These are phyloP conservation scores for Sarcophilus harrisii DNA, from an alignment of 2,797 vertebrate species.

Conservation along the genomic window DNA sequence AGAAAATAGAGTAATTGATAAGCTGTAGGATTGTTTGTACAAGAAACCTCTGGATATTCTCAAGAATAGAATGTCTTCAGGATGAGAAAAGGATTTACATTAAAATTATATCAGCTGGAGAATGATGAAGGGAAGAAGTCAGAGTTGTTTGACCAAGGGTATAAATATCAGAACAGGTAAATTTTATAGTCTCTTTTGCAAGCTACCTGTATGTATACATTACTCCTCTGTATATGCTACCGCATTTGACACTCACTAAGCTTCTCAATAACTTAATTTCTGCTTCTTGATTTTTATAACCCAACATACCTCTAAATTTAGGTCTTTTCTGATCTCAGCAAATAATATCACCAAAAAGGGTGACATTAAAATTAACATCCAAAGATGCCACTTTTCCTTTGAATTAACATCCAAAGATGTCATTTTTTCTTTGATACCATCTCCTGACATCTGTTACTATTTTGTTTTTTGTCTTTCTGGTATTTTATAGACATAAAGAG, in stretches of 20 bases:
- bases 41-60: neutral
- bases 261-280: neutral
- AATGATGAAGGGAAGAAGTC: neutral
- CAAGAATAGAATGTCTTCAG: neutral
- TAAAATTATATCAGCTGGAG: neutral
- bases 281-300: neutral
- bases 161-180: neutral
- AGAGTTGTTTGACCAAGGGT: neutral
- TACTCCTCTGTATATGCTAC: neutral
- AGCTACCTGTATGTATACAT: neutral
- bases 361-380: conserved; percentile 3
- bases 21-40: neutral
- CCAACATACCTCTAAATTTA: conserved; percentile 18
- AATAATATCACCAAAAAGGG: conserved; percentile 10
- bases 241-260: neutral
- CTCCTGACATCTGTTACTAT: conserved; percentile 20
- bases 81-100: neutral
- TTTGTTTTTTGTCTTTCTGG: conserved; percentile 30
- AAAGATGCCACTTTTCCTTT: conserved; percentile 16
- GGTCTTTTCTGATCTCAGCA: conserved; percentile 18
- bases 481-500: conserved; percentile 49
- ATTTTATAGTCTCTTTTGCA: neutral
- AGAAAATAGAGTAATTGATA: neutral
- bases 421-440: conserved; percentile 15
- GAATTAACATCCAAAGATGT: conserved; percentile 31